Evolutionary conservation across 2,888 invertebrate genomes (phyloP), one percentile per base, ranked within the genome.

Genomic region (Pseudococcus jackbeardsleyi): DNA sequence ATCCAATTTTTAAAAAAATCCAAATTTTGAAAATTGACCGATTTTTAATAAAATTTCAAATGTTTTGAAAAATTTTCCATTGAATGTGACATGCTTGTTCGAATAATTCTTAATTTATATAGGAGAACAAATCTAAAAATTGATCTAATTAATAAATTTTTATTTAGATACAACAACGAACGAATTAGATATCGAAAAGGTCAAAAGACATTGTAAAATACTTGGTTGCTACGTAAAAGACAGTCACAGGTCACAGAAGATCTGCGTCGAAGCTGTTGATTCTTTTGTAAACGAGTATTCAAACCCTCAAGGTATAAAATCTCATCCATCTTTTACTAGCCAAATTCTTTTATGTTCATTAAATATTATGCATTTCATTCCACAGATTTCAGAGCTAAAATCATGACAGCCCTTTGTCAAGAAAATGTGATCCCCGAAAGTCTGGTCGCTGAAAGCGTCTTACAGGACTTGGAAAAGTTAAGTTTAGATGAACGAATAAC

Each of bases 171-270:
- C 54, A 11, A 79, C 79, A 39, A 0, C 11, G 3, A 87, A 39
- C 33, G 87, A 77, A 50, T 8, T 87, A 26, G 87, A 87, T 42
- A 19, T 54, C 17, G 87, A 87, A 54, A 87, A 87, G 33, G 26
- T 87, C 50, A 87, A 79, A 79, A 68, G 87, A 87, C 87, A 87
- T 79, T 50, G 87, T 48, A 87, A 72, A 87, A 54, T 87, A 87
- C 87, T 87, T 42, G 79, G 33, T 33, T 87, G 87, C 39, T 87
- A 87, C 87, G 87, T 87, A 9, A 87, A 87, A 87, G 87, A 87
- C 6, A 87, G 54, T 39, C 50, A 46, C n/a, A 33, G 48, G n/a
- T 87, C 77, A 50, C 87, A 79, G 59, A 87, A 79, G 33, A 50
- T 77, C n/a, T 87, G 87, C 39, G n/a, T 39, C 77, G 77, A 87